Percentiles rank a stretch among this genome's conserved stretches.
These are phyloP conservation scores for Athrips mouffetella DNA, from an alignment of 2,888 invertebrate species.

Conservation along the genomic window DNA sequence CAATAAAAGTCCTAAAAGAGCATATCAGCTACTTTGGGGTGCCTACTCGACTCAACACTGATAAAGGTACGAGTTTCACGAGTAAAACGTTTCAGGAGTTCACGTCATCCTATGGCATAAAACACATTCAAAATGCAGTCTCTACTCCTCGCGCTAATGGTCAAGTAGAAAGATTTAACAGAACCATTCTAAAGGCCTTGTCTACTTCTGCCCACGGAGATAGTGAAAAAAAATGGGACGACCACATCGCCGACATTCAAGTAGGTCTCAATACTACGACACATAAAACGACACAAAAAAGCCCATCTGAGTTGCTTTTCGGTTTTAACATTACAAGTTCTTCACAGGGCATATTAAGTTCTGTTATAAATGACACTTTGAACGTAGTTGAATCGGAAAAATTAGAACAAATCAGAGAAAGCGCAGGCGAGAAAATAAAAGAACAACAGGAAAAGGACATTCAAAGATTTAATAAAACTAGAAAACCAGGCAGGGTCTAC, in stretches of 20 bases:
- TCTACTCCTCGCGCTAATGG: not conserved
- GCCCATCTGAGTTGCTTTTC: constrained; percentile 16
- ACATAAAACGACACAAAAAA: constrained; percentile 14
- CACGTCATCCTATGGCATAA: not conserved
- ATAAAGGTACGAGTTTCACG: not conserved
- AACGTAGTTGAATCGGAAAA: too few species aligned
- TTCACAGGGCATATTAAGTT: not conserved
- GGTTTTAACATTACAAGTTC: constrained; percentile 10
- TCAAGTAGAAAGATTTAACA: not conserved
- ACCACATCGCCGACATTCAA: constrained; percentile 10
- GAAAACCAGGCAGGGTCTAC: constrained; percentile 6
- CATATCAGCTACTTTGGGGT: constrained; percentile 1
- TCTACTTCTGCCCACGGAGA: not conserved
- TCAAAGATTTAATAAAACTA: constrained; percentile 9
- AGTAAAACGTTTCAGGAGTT: not conserved
- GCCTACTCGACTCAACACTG: not conserved
- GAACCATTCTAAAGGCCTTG: not conserved
- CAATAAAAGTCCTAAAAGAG: not conserved
- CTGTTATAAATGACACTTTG: not conserved
- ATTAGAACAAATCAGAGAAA: too few species aligned
- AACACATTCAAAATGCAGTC: not conserved
- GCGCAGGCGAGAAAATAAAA: not conserved
- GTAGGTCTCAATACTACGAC: constrained; percentile 13
- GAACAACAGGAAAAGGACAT: not conserved
- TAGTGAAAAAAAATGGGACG: constrained; percentile 1